Base-by-base conservation (phyloP, 2,113 vertebrate genomes). In the Otolemur garnettii region DNA sequence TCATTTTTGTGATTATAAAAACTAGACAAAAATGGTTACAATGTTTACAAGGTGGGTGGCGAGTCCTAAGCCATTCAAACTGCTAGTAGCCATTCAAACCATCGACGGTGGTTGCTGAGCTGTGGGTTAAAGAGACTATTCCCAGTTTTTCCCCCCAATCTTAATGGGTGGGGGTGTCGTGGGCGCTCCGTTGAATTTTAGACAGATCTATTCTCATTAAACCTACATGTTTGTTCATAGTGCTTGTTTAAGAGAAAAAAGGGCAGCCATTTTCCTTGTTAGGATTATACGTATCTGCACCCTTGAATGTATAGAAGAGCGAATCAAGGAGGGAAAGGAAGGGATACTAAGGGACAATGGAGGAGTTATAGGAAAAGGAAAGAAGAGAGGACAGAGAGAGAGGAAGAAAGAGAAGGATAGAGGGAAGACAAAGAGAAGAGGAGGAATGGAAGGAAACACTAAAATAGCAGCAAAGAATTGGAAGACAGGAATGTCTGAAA, bases 1-100 rank as follows among this genome's bases (percentile, higher is more conserved):
- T 95, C 38, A 11, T 28, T 86, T 94, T 81, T 96, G 33, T 89
- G 45, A 77, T 91, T 28, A 62, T 74, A 91, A 93, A 57, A 55
- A 57, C 66, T 55, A 95, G 87, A 24, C 7, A 8, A 24, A 24
- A 60, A 26, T 11, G 62, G n/a, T 81, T 71, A 82, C 86, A 69
- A 45, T 38, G 33, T 77, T 62, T 87, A 53, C 90, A 87, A 84
- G 57, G 24, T 1, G 24, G 35, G 10, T 17, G n/a, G 22, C 6
- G 14, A 24, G 4, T 42, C 33, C 15, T 64, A 45, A 55, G 66
- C 19, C 53, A 55, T 5, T 11, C 22, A 18, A 26, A 22, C 30
- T 35, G 4, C 71, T 21, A 4, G 30, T 7, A 14, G 19, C 33
- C 1, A 50, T n/a, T n/a, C n/a, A n/a, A n/a, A n/a, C n/a, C 24